Evolutionary conservation across 1,140 invertebrate genomes (phyloP).

Genomic region (Drosophila simulans): DNA sequence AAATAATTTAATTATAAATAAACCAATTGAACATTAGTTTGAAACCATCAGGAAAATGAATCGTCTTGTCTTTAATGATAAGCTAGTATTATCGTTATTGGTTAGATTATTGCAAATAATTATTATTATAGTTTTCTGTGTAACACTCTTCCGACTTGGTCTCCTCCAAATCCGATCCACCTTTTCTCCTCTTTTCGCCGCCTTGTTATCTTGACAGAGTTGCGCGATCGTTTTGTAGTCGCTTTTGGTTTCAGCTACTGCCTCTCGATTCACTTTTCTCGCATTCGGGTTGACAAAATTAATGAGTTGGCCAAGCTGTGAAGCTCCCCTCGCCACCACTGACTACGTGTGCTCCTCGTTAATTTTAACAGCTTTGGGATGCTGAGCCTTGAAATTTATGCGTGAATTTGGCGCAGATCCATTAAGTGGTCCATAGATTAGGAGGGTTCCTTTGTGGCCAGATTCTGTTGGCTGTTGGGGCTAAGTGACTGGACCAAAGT

Average conservation of each 20-base stretch:
- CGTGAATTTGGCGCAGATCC: constrained; percentile 84
- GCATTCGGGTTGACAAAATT: constrained; percentile 78
- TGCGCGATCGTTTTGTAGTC: constrained; percentile 75
- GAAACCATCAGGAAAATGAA: too few species aligned
- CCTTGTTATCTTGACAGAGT: constrained; percentile 62
- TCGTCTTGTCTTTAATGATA: too few species aligned
- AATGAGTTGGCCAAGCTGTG: constrained; percentile 66
- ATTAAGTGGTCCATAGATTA: constrained; percentile 83
- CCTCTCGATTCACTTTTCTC: constrained; percentile 56
- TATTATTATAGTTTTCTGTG: not conserved
- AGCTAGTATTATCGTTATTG: too few species aligned
- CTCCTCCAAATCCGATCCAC: constrained; percentile 11
- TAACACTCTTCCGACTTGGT: not conserved
- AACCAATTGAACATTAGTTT: too few species aligned
- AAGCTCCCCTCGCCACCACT: constrained; percentile 20
- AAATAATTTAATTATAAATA: too few species aligned
- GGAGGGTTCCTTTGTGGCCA: constrained; percentile 30
- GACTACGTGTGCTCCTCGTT: constrained; percentile 49
- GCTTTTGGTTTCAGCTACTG: constrained; percentile 73
- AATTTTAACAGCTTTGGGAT: constrained; percentile 72
- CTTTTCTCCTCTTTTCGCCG: not conserved
- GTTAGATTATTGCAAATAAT: too few species aligned
- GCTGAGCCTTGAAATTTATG: constrained; percentile 77
- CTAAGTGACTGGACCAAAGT: constrained; percentile 32
- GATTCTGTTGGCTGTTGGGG: not conserved